A percentile compares a stretch with the other conserved stretches of the same genome.
These are phyloP conservation scores for Phoxinus dragarum DNA, from an alignment of 2,797 vertebrate species.

Conservation along the genomic window DNA sequence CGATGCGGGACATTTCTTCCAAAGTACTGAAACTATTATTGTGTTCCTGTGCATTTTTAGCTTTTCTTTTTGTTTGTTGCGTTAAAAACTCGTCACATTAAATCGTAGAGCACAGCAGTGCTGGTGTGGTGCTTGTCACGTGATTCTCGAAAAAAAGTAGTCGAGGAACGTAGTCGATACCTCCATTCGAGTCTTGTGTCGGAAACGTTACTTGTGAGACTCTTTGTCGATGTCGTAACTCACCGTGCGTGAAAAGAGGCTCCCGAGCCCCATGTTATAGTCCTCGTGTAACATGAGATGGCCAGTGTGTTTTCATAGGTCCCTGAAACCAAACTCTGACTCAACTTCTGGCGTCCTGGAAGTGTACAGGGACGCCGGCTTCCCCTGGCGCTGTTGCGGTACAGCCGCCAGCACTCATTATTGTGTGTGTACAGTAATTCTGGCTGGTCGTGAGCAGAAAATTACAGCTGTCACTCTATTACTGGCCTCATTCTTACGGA, in stretches of 20 bases:
- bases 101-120: conserved; percentile 65
- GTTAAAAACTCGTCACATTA: conserved; percentile 41
- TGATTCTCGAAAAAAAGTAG: conserved; percentile 42
- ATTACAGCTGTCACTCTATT: conserved; percentile 66
- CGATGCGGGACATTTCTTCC: conserved; percentile 46
- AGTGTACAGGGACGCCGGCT: conserved; percentile 55
- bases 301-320: conserved; percentile 38
- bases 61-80: conserved; percentile 31
- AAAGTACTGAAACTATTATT: conserved; percentile 35
- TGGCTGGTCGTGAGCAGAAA: conserved; percentile 58
- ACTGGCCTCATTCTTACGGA: conserved; percentile 54
- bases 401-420: conserved; percentile 64
- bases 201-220: conserved; percentile 46
- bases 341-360: conserved; percentile 16
- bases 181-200: conserved; percentile 43
- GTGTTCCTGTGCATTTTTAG: conserved; percentile 55
- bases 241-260: conserved; percentile 41
- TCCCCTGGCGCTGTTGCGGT: conserved; percentile 29
- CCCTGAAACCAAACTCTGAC: conserved; percentile 8
- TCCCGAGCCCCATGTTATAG: conserved; percentile 34
- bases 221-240: conserved; percentile 39
- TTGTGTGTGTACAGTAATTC: conserved; percentile 62
- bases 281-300: conserved; percentile 33
- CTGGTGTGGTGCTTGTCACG: conserved; percentile 62
- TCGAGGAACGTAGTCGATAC: conserved; percentile 36